Evolutionary conservation across 2,888 invertebrate species (phyloP).

Genomic region (Plagodis dolabraria): DNA sequence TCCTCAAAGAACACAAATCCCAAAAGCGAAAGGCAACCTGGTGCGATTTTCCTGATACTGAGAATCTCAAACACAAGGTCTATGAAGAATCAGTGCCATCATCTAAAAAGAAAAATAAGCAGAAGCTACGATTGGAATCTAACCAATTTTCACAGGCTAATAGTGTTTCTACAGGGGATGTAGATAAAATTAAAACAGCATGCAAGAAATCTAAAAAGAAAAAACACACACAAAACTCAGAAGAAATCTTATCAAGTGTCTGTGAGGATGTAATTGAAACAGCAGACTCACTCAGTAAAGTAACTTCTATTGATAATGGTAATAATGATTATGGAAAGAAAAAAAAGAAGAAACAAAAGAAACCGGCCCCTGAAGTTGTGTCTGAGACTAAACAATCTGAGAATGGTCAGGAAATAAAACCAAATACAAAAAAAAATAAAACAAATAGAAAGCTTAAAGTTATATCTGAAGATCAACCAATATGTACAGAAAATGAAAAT

Average conservation of each 20-base stretch:
- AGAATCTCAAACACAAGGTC: constrained; percentile 25
- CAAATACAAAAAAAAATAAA: constrained; percentile 37
- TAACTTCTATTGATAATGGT: constrained; percentile 12
- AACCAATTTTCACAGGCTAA: constrained; percentile 8
- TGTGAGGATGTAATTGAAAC: background rate
- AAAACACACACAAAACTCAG: constrained; percentile 28
- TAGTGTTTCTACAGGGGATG: constrained; percentile 7
- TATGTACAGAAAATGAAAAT: constrained; percentile 9
- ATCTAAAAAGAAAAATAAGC: constrained; percentile 44
- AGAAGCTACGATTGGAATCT: constrained; percentile 27
- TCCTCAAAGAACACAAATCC: constrained; percentile 77
- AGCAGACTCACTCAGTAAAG: background rate
- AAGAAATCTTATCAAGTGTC: background rate
- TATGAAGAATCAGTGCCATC: constrained; percentile 21
- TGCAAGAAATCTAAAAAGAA: constrained; percentile 19
- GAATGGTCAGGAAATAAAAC: background rate
- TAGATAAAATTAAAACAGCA: background rate
- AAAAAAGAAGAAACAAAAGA: constrained; percentile 41
- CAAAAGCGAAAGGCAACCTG: constrained; percentile 77
- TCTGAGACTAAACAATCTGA: constrained; percentile 1
- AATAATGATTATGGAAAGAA: constrained; percentile 11
- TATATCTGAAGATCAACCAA: constrained; percentile 2
- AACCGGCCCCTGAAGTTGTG: constrained; percentile 28
- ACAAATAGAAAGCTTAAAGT: constrained; percentile 29
- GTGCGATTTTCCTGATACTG: constrained; percentile 82